phyloP scores from a whole-genome alignment of 2,888 invertebrate species.

The Odontomyia ornata region DNA sequence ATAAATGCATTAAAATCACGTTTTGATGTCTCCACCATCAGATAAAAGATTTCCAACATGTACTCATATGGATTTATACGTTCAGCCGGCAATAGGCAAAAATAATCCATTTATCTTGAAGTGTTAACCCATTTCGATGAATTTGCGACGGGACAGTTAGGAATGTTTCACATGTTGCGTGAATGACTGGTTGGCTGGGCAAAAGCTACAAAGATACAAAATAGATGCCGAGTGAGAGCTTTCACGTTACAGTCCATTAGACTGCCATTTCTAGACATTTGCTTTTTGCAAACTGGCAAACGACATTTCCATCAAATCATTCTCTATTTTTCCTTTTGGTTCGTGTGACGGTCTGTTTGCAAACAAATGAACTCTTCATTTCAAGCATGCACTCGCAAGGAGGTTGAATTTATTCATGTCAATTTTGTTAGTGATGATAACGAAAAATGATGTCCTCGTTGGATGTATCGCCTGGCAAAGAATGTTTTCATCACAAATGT shows the following conservation, averaged over 20 bases:
- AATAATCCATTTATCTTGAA: conserved; percentile 6
- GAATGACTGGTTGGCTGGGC: too few species aligned
- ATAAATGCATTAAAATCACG: not conserved
- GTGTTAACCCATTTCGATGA: not conserved
- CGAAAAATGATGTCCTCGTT: not conserved
- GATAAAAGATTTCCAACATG: not conserved
- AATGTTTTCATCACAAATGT: not conserved
- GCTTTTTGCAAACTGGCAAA: not conserved
- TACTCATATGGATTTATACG: not conserved
- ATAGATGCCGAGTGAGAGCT: not conserved
- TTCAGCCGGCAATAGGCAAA: not conserved
- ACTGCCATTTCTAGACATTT: not conserved
- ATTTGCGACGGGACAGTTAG: not conserved
- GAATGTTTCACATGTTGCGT: not conserved
- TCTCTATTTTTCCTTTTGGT: not conserved
- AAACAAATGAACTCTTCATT: not conserved
- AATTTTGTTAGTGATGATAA: not conserved
- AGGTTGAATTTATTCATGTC: not conserved
- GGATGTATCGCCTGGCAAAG: not conserved
- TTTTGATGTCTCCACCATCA: not conserved
- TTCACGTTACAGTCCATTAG: not conserved
- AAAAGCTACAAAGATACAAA: not conserved
- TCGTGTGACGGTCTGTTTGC: not conserved
- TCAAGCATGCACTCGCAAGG: not conserved
- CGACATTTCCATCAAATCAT: not conserved